Evolutionary conservation across 2,888 invertebrate genomes (phyloP).

Genomic region (Priapulus caudatus): DNA sequence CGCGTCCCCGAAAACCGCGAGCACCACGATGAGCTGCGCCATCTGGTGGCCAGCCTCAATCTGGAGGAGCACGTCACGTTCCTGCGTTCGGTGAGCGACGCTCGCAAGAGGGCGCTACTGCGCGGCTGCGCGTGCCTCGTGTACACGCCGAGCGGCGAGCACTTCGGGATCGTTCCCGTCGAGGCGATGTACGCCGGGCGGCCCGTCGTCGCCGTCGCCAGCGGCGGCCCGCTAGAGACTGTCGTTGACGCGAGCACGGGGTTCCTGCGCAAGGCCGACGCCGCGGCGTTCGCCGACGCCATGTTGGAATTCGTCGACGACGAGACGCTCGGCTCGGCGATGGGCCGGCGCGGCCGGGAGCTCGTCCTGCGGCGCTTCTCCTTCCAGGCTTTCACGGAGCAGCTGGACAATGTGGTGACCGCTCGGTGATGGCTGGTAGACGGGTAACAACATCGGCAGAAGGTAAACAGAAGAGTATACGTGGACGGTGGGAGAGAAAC

Average conservation of each 20-base stretch:
- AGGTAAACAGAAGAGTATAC: too few species aligned
- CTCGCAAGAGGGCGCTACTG: constrained; percentile 68
- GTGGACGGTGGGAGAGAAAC: too few species aligned
- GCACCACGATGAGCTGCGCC: constrained; percentile 61
- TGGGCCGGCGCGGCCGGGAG: constrained; percentile 63
- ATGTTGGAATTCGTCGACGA: constrained; percentile 57
- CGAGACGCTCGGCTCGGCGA: constrained; percentile 47
- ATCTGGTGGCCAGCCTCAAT: constrained; percentile 49
- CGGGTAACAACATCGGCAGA: too few species aligned
- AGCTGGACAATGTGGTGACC: constrained; percentile 47
- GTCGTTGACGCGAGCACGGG: constrained; percentile 45
- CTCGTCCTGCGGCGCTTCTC: constrained; percentile 69
- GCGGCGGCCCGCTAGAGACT: constrained; percentile 92
- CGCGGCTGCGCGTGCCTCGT: constrained; percentile 61
- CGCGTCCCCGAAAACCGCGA: constrained; percentile 74
- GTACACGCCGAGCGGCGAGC: constrained; percentile 93
- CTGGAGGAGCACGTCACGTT: constrained; percentile 63
- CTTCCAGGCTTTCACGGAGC: constrained; percentile 60
- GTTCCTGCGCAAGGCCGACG: constrained; percentile 40
- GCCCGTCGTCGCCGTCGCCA: constrained; percentile 87
- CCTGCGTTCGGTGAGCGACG: constrained; percentile 73
- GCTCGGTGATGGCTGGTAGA: too few species aligned
- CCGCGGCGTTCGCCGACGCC: constrained; percentile 57
- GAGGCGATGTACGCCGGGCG: constrained; percentile 91
- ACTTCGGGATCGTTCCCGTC: constrained; percentile 97